Evolutionary conservation across 2,113 vertebrate species (phyloP), one percentile per base, ranked within the genome.

Genomic region (Eptesicus fuscus): DNA sequence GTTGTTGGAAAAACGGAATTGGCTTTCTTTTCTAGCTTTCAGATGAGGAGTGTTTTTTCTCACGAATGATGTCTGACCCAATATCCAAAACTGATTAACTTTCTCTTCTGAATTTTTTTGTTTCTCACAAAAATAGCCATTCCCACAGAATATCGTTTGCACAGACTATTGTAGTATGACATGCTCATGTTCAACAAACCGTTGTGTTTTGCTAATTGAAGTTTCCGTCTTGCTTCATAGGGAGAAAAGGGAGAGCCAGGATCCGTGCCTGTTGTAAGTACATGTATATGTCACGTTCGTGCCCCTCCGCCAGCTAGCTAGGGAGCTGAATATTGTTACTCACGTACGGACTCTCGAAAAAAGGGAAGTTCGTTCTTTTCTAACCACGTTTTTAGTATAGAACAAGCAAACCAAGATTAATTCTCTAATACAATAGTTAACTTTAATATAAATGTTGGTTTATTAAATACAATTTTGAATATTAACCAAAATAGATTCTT

Each of bases 191-290:
- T 12, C 5, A 61, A 25, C 16, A 71, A 51, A 4, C 6, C 7
- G 32, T 59, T 74, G 14, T 59, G 53, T 86, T 94, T 83, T 94
- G 22, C 78, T 89, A 3, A 63, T 14, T 90, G 51, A 28, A 88
- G 1, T 71, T 9, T 4, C 35, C 83, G 32, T 95, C 95, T 32
- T 94, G 32, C 90, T 69, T 77, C 90, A 28, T 90, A 99, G 99
- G 99, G 99, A 94, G 99, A 99, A 98, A 99, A 99, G 97, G 99
- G 99, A 97, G 99, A 99, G 96, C 99, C 99, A 35, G 99, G 99
- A 93, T 97, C 99, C 91, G 99, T 99, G 56, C 99, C 99, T 94
- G 67, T 98, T 93, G 99, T 99, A 98, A 99, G 99, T 99, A 53
- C 67, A 30, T 56, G 32, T 42, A 3, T 84, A 65, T 22, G 71